Evolutionary conservation across 2,113 vertebrate genomes (phyloP).

Genomic region (Telmatochromis brachygnathus): DNA sequence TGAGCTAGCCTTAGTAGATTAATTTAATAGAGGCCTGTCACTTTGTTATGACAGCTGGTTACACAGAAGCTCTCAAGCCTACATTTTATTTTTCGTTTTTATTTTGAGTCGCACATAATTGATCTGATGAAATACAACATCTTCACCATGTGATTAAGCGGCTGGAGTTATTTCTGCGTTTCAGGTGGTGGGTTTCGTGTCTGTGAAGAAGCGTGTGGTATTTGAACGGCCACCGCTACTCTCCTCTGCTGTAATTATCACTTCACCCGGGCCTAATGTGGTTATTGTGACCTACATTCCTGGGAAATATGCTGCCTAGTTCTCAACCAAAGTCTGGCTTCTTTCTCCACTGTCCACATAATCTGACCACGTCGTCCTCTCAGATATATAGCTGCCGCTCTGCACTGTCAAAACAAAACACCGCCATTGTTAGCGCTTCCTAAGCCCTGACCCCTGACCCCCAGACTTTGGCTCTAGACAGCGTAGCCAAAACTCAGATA

Average conservation of each 20-base stretch:
- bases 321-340: constrained; percentile 25
- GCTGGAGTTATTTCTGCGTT: constrained; percentile 11
- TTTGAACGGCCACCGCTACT: not conserved
- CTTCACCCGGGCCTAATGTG: constrained; percentile 55
- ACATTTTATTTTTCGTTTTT: constrained; percentile 13
- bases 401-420: constrained; percentile 45
- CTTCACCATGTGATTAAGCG: constrained; percentile 23
- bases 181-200: constrained; percentile 42
- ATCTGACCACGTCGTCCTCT: constrained; percentile 10
- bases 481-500: constrained; percentile 13
- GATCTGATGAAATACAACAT: constrained; percentile 22
- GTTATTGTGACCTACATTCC: constrained; percentile 70
- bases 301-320: constrained; percentile 32
- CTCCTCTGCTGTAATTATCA: constrained; percentile 47
- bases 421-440: constrained; percentile 61
- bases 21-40: constrained; percentile 27
- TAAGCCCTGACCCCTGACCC: constrained; percentile 48
- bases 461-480: constrained; percentile 4
- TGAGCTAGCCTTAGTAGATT: not conserved
- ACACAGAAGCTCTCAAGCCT: constrained; percentile 15
- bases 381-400: not conserved
- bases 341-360: constrained; percentile 6
- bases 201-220: constrained; percentile 26
- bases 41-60: constrained; percentile 38
- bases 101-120: not conserved